phyloP scores from a whole-genome alignment of 2,113 vertebrate genomes.

The Cryptotis parvus region DNA sequence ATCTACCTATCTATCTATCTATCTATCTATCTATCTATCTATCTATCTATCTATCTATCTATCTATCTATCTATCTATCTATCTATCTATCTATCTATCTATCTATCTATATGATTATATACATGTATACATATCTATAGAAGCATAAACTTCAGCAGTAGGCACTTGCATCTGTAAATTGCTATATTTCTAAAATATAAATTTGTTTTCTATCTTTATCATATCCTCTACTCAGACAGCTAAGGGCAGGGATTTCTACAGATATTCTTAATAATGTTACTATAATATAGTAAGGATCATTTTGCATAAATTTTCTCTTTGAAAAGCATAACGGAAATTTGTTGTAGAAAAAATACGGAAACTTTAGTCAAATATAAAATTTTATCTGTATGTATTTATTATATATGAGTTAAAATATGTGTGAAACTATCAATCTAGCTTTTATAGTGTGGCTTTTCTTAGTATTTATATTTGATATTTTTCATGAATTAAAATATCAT shows the following conservation, averaged over 20 bases:
- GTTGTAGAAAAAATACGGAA: constrained; percentile 28
- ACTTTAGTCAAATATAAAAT: background rate
- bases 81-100: no score
- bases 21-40: no score
- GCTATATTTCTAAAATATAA: constrained; percentile 7
- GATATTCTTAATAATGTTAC: background rate
- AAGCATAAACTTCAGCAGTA: constrained; percentile 64
- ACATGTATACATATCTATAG: background rate
- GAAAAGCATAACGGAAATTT: constrained; percentile 50
- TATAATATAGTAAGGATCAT: constrained; percentile 51
- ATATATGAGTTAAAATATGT: background rate
- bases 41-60: no score
- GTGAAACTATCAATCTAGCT: background rate
- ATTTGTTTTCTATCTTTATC: constrained; percentile 43
- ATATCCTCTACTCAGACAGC: background rate
- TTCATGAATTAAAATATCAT: constrained; percentile 41
- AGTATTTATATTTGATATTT: constrained; percentile 16
- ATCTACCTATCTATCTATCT: no score
- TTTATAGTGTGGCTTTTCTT: background rate
- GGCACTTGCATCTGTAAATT: constrained; percentile 19
- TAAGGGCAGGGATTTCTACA: constrained; percentile 39
- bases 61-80: no score
- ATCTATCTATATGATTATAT: no score
- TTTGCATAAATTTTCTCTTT: constrained; percentile 27
- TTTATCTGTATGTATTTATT: constrained; percentile 22